These are phyloP conservation scores for Drosophila kokeensis DNA, from an alignment of 2,888 invertebrate species.

Conservation along the genomic window DNA sequence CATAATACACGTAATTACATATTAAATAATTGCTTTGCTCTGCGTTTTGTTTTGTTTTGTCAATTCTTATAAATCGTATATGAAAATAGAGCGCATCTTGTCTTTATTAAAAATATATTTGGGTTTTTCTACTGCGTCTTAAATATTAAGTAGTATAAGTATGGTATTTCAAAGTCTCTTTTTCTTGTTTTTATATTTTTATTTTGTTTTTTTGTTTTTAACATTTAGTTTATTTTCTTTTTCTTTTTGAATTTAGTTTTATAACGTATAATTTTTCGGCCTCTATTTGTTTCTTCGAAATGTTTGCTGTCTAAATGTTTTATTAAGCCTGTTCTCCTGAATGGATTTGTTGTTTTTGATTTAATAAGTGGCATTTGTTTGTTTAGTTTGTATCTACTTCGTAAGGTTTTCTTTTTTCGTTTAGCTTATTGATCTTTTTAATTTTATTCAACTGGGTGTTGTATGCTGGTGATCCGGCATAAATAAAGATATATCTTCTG, in stretches of 20 bases:
- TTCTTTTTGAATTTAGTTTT: too few species aligned
- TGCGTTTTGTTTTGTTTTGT: constrained; percentile 54
- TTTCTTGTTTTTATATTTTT: constrained; percentile 37
- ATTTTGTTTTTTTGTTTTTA: not conserved
- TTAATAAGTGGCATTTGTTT: not conserved
- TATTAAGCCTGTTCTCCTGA: not conserved
- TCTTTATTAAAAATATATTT: constrained; percentile 80
- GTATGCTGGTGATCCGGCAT: too few species aligned
- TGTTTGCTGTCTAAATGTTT: too few species aligned
- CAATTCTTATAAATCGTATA: constrained; percentile 75
- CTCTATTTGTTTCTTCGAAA: too few species aligned
- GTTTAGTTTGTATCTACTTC: too few species aligned
- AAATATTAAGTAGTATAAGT: constrained; percentile 57
- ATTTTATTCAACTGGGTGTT: too few species aligned
- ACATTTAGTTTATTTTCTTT: constrained; percentile 11
- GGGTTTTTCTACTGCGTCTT: constrained; percentile 74
- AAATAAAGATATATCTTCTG: too few species aligned
- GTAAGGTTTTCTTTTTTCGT: too few species aligned
- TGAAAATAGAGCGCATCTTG: constrained; percentile 78
- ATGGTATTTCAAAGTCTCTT: constrained; percentile 54
- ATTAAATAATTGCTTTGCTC: constrained; percentile 79
- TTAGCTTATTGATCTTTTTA: too few species aligned
- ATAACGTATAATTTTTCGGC: too few species aligned
- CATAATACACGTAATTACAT: constrained; percentile 74
- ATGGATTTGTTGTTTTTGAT: not conserved